Percentiles rank a stretch among this genome's conserved stretches.
phyloP scores from a whole-genome alignment of 2,888 invertebrate species.

The Auanema freiburgensis region DNA sequence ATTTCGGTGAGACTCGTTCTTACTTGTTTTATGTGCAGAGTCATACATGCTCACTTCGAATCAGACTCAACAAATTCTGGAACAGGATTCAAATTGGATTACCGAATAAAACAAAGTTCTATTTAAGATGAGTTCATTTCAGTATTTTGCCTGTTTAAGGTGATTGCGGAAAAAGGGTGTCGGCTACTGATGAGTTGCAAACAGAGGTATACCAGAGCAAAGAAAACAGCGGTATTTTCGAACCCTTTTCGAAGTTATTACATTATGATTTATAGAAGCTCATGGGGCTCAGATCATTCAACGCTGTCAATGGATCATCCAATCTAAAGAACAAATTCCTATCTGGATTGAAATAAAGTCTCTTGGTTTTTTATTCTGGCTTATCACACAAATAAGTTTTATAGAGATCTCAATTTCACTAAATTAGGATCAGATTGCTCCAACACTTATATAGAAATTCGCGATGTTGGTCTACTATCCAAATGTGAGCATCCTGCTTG shows the following conservation, averaged over 20 bases:
- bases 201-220: slow-evolving; percentile 20
- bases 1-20: background rate
- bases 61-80: slow-evolving; percentile 45
- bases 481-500: slow-evolving; percentile 45
- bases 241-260: no score
- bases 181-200: slow-evolving; percentile 23
- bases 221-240: slow-evolving; percentile 20
- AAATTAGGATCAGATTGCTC: slow-evolving; percentile 29
- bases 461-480: slow-evolving; percentile 35
- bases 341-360: slow-evolving; percentile 50
- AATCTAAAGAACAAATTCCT: slow-evolving; percentile 35
- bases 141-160: no score
- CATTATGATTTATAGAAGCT: slow-evolving; percentile 21
- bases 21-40: slow-evolving; percentile 13
- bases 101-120: slow-evolving; percentile 13
- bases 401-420: slow-evolving; percentile 30
- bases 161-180: slow-evolving; percentile 50
- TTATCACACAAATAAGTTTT: slow-evolving; percentile 1
- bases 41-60: slow-evolving; percentile 52
- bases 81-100: slow-evolving; percentile 46
- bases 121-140: no score
- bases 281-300: slow-evolving; percentile 22
- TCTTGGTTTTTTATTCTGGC: background rate
- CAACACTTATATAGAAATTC: slow-evolving; percentile 36
- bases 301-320: slow-evolving; percentile 55